Base-by-base conservation (phyloP, 2,797 vertebrate species). In the Bradypus variegatus region DNA sequence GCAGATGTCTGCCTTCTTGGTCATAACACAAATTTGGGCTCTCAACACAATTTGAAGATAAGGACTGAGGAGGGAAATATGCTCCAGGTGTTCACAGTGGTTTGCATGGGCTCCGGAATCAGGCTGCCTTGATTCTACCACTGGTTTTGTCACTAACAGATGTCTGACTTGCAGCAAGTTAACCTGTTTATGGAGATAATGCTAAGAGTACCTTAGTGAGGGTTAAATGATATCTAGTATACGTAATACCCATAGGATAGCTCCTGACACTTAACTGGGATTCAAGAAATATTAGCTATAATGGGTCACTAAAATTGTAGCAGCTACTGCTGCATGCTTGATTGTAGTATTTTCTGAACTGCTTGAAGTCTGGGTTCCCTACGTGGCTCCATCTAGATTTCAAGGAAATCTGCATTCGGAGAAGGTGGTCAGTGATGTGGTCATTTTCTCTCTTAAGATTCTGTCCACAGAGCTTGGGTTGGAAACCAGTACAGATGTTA, bases 281-380 rank as follows among this genome's bases (percentile, higher is more conserved):
- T 53, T 53, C 8, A 33, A 50, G 38, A 76, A 50, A 48, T 76
- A 48, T 55, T 88, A 92, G 79, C 27, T 88, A 3, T 50, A 85
- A n/a, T 2, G 90, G 45, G 72, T 84, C 36, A 38, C 36, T 87
- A 21, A 80, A 58, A 41, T 89, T 77, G 50, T 50, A 19, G 41
- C 10, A 69, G 38, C 38, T 90, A 4, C 55, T 80, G 55, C 16
- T 89, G 14, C 33, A 2, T 86, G 45, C n/a, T 45, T 86, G 33
- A 67, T 77, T 55, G 53, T 25, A 77, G 21, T 89, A 78, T 88
- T 86, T 95, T 60, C 48, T 94, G 36, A 87, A 91, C 19, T 77
- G 13, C 45, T 60, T 86, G 27, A 62, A 53, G 31, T 72, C 50
- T 79, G 58, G 64, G 76, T 82, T 75, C 31, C 45, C 33, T 73